phyloP scores from a whole-genome alignment of 1,140 invertebrate genomes.

The Bradynema listronoti region DNA sequence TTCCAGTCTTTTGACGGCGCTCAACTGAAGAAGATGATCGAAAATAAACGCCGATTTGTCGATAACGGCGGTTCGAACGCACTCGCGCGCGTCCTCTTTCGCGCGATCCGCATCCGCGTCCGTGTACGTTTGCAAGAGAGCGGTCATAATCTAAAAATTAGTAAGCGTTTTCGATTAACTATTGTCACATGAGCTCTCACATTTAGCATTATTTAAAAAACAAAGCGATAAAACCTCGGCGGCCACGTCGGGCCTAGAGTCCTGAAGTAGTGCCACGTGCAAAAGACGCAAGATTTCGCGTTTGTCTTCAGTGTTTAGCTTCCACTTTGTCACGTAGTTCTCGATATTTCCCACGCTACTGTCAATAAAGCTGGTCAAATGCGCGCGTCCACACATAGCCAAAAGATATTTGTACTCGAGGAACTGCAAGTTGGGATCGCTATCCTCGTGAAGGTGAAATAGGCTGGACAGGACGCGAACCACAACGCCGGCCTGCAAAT shows the following conservation, averaged over 20 bases:
- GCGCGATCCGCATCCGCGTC: conserved; percentile 42
- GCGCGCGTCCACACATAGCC: conserved; percentile 24
- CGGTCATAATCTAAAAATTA: conserved; percentile 51
- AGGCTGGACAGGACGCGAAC: conserved; percentile 43
- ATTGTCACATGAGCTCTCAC: too few species aligned
- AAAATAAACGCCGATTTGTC: conserved; percentile 52
- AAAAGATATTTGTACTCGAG: conserved; percentile 29
- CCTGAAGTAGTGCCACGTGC: conserved; percentile 26
- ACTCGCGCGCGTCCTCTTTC: conserved; percentile 48
- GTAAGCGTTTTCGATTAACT: too few species aligned
- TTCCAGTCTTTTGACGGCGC: conserved; percentile 46
- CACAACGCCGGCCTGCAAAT: conserved; percentile 36
- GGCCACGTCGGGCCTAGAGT: conserved; percentile 35
- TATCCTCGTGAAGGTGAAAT: conserved; percentile 32
- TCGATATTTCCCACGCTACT: conserved; percentile 29
- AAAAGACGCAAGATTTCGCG: conserved; percentile 37
- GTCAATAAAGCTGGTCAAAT: conserved; percentile 29
- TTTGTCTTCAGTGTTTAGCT: conserved; percentile 24
- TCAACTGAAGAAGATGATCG: conserved; percentile 48
- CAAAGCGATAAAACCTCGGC: conserved; percentile 35
- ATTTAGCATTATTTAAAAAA: conserved; percentile 35
- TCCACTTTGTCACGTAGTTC: conserved; percentile 23
- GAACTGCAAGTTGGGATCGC: conserved; percentile 26
- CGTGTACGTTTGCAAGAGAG: conserved; percentile 46
- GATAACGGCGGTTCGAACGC: conserved; percentile 49